These are phyloP conservation scores for Uria lomvia DNA, from an alignment of 2,113 vertebrate species.

Conservation along the genomic window DNA sequence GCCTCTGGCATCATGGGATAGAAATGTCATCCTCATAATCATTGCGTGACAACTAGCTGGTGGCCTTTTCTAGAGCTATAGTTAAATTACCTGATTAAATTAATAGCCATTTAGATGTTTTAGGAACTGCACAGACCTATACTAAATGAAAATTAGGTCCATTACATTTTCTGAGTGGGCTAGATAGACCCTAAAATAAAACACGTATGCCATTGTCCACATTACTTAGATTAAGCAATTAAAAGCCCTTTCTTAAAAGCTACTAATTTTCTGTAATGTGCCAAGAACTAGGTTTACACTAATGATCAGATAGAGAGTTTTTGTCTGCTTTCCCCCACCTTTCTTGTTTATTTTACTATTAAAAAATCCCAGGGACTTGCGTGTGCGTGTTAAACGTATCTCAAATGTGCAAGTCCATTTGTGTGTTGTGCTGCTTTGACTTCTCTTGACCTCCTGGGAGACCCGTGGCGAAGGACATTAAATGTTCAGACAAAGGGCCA, in stretches of 20 bases:
- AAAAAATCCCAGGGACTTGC: not conserved
- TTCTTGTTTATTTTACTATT: slow-evolving; percentile 47
- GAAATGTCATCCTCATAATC: slow-evolving; percentile 99
- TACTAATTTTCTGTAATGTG: slow-evolving; percentile 73
- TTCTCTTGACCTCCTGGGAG: not conserved
- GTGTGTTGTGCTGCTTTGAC: not conserved
- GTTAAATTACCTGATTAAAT: slow-evolving; percentile 98
- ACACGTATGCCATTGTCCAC: slow-evolving; percentile 79
- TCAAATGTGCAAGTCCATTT: not conserved
- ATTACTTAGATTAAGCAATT: slow-evolving; percentile 82
- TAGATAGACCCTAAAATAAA: slow-evolving; percentile 84
- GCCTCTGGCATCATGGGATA: slow-evolving; percentile 95
- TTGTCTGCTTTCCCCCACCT: not conserved
- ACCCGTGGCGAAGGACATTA: not conserved
- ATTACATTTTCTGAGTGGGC: slow-evolving; percentile 82
- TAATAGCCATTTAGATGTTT: slow-evolving; percentile 96
- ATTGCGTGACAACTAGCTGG: slow-evolving; percentile 92
- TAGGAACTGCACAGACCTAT: slow-evolving; percentile 88
- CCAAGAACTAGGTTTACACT: slow-evolving; percentile 60
- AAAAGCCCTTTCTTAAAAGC: slow-evolving; percentile 79
- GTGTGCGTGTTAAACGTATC: not conserved
- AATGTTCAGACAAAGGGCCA: not conserved
- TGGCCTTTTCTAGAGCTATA: slow-evolving; percentile 90
- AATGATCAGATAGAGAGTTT: slow-evolving; percentile 45
- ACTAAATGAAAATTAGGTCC: slow-evolving; percentile 86